phyloP scores from a whole-genome alignment of 2,113 vertebrate species.

The Solea solea region DNA sequence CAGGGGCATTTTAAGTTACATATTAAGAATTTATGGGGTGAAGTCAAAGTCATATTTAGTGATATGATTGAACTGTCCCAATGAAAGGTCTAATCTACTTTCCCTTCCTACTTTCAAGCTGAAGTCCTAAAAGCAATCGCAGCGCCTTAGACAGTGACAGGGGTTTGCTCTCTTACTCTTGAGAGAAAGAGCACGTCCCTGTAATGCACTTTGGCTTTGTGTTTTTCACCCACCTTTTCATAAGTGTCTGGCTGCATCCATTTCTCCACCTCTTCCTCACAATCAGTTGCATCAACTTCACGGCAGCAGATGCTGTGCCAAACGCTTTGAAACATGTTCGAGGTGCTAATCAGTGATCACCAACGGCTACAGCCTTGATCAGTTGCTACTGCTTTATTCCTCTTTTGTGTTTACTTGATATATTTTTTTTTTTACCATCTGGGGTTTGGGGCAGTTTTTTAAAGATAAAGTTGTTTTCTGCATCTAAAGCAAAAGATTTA shows the following conservation, averaged over 20 bases:
- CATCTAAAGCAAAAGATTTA: not conserved
- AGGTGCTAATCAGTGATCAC: slow-evolving; percentile 37
- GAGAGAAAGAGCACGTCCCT: slow-evolving; percentile 4
- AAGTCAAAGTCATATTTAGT: too few species aligned
- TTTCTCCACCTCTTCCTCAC: slow-evolving; percentile 5
- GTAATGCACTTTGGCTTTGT: slow-evolving; percentile 28
- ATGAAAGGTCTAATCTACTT: not conserved
- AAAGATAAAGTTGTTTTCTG: not conserved
- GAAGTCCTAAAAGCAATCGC: slow-evolving; percentile 41
- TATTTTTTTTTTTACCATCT: not conserved
- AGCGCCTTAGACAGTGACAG: slow-evolving; percentile 46
- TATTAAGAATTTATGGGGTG: too few species aligned
- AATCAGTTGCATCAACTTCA: slow-evolving; percentile 16
- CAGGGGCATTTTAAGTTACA: not conserved
- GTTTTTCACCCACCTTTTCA: slow-evolving; percentile 27
- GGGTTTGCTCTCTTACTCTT: slow-evolving; percentile 19
- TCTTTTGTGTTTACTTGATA: not conserved
- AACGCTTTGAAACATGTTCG: slow-evolving; percentile 28
- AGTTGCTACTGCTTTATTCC: not conserved
- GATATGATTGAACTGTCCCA: not conserved
- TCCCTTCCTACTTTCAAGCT: slow-evolving; percentile 3
- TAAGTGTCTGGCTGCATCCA: slow-evolving; percentile 24
- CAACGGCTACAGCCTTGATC: slow-evolving; percentile 2
- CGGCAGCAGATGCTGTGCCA: slow-evolving; percentile 27
- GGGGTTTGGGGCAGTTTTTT: not conserved